Base-by-base conservation (phyloP, 2,797 vertebrate species). In the Sebastes elongatus region DNA sequence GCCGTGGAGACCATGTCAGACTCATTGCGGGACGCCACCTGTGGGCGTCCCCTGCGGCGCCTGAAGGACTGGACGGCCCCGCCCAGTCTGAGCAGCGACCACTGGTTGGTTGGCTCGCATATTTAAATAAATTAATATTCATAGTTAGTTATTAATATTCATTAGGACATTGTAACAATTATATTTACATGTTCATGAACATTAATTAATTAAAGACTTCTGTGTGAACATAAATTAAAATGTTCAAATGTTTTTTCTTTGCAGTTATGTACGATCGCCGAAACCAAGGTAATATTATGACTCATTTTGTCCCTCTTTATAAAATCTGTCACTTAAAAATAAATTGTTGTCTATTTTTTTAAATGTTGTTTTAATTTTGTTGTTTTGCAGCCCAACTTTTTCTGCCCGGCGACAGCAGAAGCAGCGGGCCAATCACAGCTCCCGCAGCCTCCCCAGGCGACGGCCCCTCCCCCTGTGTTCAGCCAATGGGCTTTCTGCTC, bases 61-160 rank as follows among this genome's bases (percentile, higher is more conserved):
- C 92, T 96, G 84, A 93, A 93, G 2, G 96, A 96, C 91, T 93
- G 93, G 92, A 94, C 95, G 20, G 83, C 93, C 76, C 94, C 96
- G 10, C 93, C 95, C 78, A 89, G 94, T 76, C 89, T 96, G 86
- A 88, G 83, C 92, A 85, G 86, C 53, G 91, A 93, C 69, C 97
- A 95, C 95, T 97, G 97, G 98, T 99, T 94, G 95, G 93, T 76
- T 20, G 2, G 0, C 18, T 38, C 4, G 2, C 25, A 27, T 30
- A 30, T 33, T 57, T 20, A 14, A 22, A 57, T 27, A 74, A 2
- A 18, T 55, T 56, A 53, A 66, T 68, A 71, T 74, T 71, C 13
- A n/a, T 57, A 10, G 10, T 2, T 60, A 30, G 16, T 30, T 10
- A 1, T 61, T 30, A 20, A 61, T 32, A 61, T 61, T 60, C 27